Evolutionary conservation across 2,888 invertebrate species (phyloP), one percentile per base, ranked within the genome.

Genomic region (Thecophora atra): DNA sequence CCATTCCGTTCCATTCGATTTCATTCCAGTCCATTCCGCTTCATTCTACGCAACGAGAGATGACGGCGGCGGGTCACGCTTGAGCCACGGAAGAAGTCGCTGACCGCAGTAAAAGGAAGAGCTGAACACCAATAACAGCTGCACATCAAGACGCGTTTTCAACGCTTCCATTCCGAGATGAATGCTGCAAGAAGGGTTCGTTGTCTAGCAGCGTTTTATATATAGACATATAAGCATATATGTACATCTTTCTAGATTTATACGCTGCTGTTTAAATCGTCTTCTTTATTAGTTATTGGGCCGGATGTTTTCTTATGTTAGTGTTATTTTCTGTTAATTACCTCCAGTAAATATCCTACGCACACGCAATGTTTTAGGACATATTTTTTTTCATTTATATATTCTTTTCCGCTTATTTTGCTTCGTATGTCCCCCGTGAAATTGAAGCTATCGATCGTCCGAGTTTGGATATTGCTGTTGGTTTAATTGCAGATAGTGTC

Each of bases 291-390:
- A 28, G 52, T 28, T 56, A 42, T 21, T 67, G 26, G 26, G 47
- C 47, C 51, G 19, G 28, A 26, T 60, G n/a, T 60, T 19, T n/a
- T 19, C 3, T 47, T 5, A 19, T 69, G 28, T 21, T 69, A 62
- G 47, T 30, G 60, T 28, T 60, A 47, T 69, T 69, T 54, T 69
- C 69, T 47, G 26, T 69, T 69, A 69, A 69, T 69, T 69, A 69
- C 44, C 69, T 60, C 62, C 62, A 69, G 60, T 60, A 60, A 56
- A 26, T 26, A 26, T 19, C 47, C 28, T 24, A 21, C 5, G 19
- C 51, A 19, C 51, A 19, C 19, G 19, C 3, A 19, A 21, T 11
- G 7, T 54, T 54, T 8, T 54, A 21, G 24, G 51, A 3, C 6
- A 17, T 51, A 42, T 56, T 65, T 17, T 11, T 65, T 52, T 8